Percentiles rank a stretch among this genome's conserved stretches.
Conservation (phyloP, 2,113 vertebrate genomes). For the Scalopus aquaticus region DNA sequence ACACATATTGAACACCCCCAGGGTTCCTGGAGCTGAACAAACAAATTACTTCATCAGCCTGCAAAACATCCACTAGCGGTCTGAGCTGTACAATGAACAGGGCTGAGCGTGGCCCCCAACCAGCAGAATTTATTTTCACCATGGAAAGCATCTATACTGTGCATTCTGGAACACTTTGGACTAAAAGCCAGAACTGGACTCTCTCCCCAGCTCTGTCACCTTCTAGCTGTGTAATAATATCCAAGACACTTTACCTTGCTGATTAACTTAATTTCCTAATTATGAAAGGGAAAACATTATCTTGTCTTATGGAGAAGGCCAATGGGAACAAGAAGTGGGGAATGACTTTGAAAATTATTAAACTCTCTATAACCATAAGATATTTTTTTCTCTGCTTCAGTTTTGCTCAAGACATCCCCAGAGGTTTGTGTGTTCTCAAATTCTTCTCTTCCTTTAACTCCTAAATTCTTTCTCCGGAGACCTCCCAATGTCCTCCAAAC, state of each 20-base stretch:
- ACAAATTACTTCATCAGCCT: conserved; percentile 48
- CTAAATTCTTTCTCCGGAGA: background rate
- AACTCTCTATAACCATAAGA: background rate
- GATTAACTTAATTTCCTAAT: background rate
- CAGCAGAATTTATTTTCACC: background rate
- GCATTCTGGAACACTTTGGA: background rate
- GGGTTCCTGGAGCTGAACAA: conserved; percentile 48
- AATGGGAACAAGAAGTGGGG: background rate
- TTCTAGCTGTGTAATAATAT: background rate
- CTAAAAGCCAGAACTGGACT: background rate
- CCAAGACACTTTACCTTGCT: background rate
- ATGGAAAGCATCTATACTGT: rapidly evolving
- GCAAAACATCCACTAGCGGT: background rate
- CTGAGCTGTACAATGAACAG: background rate
- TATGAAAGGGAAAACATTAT: background rate
- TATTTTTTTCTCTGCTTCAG: background rate
- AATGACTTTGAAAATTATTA: background rate
- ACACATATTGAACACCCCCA: conserved; percentile 40
- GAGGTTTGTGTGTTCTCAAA: background rate
- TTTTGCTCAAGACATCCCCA: background rate
- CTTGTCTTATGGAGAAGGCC: background rate
- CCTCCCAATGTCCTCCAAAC: background rate
- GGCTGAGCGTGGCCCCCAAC: background rate
- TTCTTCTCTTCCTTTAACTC: background rate
- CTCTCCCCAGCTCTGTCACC: background rate